Evolutionary conservation across 2,888 invertebrate genomes (phyloP), one percentile per base, ranked within the genome.

Genomic region (Drosophila affinis): DNA sequence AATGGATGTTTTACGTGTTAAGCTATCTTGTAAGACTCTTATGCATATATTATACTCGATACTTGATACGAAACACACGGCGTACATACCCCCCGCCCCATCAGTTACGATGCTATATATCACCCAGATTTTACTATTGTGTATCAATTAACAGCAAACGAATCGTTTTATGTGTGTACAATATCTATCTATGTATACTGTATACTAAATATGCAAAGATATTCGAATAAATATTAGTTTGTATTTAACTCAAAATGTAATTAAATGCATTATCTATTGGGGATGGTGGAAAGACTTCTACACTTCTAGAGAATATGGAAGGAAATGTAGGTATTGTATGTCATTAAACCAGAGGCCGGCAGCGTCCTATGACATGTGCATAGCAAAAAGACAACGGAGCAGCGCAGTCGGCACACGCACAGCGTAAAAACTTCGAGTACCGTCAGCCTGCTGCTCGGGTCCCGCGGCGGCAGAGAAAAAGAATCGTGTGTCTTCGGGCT

Each of bases 191-290:
- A 77, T 85, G 80, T 72, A 62, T 64, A 69, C 64, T 84, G 70
- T 76, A 59, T 79, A 81, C 81, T 82, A 83, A 88, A 75, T 75
- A 80, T 83, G 74, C 83, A 87, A 75, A 76, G 70, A 86, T 89
- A 87, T 89, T 89, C 89, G 73, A 88, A 85, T 89, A 85, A 86
- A 88, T 72, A 76, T 72, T 87, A 89, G 89, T 82, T 88, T 76
- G 65, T 82, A 83, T 80, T 65, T 55, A 72, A 53, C 29, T 9
- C 46, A 48, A 34, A n/a, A 48, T 32, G 18, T 51, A 27, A 27
- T 14, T 39, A 7, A 7, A 1, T 14, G 39, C 14, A 14, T n/a
- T 39, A 7, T 39, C 14, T 3, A 7, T 39, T 39, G 6, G 12
- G 34, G 12, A 14, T 34, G 12, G 34, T 34, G 12, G 5, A 34